Evolutionary conservation across 2,113 vertebrate species (phyloP).

Genomic region (Isurus oxyrinchus): DNA sequence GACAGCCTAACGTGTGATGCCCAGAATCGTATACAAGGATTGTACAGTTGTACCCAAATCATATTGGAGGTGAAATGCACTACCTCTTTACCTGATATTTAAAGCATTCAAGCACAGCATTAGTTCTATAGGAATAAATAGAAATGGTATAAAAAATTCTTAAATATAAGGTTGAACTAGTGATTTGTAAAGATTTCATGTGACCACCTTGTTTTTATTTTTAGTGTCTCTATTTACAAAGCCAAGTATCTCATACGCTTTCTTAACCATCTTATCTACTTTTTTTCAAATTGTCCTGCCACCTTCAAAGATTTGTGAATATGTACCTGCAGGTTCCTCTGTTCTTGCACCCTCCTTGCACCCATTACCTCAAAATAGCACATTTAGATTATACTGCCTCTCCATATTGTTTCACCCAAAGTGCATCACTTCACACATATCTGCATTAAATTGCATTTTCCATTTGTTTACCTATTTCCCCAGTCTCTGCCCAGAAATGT

Average conservation of each 20-base stretch:
- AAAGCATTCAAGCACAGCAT: no score
- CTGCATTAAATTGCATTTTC: background rate
- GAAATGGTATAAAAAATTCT: no score
- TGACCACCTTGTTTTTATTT: background rate
- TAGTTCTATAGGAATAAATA: no score
- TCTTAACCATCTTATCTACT: background rate
- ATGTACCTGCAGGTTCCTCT: background rate
- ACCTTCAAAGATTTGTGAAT: background rate
- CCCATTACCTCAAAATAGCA: background rate
- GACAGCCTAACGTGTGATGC: background rate
- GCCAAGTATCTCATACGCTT: background rate
- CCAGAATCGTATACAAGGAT: background rate
- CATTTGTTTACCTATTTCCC: background rate
- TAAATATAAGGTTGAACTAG: background rate
- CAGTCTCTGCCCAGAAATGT: background rate
- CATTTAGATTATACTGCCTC: background rate
- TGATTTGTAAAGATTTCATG: background rate
- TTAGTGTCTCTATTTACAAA: background rate
- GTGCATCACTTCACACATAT: background rate
- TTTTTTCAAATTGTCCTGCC: background rate
- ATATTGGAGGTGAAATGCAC: no score
- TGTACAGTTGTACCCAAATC: no score
- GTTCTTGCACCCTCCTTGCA: background rate
- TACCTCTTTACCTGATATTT: no score
- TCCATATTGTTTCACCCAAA: background rate